These are phyloP conservation scores for Chaitophorus viminalis DNA, from an alignment of 2,888 invertebrate genomes.

Conservation along the genomic window DNA sequence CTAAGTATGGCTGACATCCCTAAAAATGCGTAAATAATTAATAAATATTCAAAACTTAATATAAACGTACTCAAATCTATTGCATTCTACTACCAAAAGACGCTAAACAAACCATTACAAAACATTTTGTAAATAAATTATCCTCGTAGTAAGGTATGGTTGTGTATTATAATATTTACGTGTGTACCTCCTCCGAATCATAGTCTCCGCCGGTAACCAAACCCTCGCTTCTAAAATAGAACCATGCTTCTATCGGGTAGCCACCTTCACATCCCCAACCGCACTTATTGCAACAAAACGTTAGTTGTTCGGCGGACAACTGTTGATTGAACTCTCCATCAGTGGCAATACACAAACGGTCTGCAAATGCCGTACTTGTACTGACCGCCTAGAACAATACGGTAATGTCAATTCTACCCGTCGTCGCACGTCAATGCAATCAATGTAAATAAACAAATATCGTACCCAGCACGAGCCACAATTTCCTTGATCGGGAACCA, in stretches of 20 bases:
- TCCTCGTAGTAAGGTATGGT: too few relatives aligned
- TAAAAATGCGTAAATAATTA: neutral
- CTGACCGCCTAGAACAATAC: constrained; percentile 24
- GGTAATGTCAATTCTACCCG: neutral
- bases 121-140: too few relatives aligned
- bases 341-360: constrained; percentile 53
- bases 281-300: constrained; percentile 62
- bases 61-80: too few relatives aligned
- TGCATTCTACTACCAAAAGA: too few relatives aligned
- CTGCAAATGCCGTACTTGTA: constrained; percentile 37
- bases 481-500: constrained; percentile 86
- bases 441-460: neutral
- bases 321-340: neutral
- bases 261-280: constrained; percentile 87
- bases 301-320: constrained; percentile 35
- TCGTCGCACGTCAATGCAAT: neutral
- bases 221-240: constrained; percentile 7
- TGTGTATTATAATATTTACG: too few relatives aligned
- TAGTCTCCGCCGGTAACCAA: constrained; percentile 72
- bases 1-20: constrained; percentile 14
- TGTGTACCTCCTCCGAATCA: constrained; percentile 72
- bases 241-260: constrained; percentile 81
- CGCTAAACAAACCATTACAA: too few relatives aligned
- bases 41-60: too few relatives aligned
- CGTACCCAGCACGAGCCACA: constrained; percentile 86